A percentile compares a stretch with the other conserved stretches of the same genome.
Conservation (phyloP, 2,113 vertebrate species). For the Syngnathoides biaculeatus region DNA sequence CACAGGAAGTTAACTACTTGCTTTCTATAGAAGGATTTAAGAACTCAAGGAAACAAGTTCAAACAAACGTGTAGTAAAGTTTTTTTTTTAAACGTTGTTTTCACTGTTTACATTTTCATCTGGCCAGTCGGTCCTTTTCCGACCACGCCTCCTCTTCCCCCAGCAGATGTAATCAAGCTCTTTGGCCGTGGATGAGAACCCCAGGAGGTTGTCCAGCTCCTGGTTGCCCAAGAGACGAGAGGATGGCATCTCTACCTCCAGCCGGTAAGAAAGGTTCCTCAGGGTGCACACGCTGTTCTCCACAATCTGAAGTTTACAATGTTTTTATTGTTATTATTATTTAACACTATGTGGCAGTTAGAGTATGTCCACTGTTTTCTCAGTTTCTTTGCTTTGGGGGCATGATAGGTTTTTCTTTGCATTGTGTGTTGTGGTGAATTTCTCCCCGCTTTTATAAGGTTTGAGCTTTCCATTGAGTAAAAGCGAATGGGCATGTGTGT, state of each 20-base stretch:
- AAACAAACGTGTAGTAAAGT: neutral
- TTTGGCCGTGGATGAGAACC: slow-evolving; percentile 87
- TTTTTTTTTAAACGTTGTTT: neutral
- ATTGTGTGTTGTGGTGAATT: neutral
- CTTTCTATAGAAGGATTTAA: neutral
- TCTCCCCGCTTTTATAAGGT: neutral
- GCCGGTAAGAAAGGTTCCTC: slow-evolving; percentile 94
- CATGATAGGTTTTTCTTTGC: neutral
- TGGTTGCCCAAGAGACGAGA: slow-evolving; percentile 87
- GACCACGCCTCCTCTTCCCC: slow-evolving; percentile 93
- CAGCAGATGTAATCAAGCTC: slow-evolving; percentile 93
- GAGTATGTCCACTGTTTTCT: neutral
- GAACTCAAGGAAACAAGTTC: too few species aligned
- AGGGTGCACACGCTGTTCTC: slow-evolving; percentile 97
- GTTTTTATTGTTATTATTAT: too few species aligned
- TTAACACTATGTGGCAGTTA: neutral
- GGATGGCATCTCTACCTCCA: slow-evolving; percentile 95
- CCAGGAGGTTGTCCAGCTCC: slow-evolving; percentile 86
- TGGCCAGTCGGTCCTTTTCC: slow-evolving; percentile 81
- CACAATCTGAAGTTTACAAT: too few species aligned
- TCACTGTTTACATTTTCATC: slow-evolving; percentile 64
- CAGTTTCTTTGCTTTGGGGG: neutral
- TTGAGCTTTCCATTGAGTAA: neutral
- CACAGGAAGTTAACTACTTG: neutral
- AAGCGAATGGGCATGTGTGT: neutral